phyloP scores from a whole-genome alignment of 2,888 invertebrate genomes.

The Tachina lurida region DNA sequence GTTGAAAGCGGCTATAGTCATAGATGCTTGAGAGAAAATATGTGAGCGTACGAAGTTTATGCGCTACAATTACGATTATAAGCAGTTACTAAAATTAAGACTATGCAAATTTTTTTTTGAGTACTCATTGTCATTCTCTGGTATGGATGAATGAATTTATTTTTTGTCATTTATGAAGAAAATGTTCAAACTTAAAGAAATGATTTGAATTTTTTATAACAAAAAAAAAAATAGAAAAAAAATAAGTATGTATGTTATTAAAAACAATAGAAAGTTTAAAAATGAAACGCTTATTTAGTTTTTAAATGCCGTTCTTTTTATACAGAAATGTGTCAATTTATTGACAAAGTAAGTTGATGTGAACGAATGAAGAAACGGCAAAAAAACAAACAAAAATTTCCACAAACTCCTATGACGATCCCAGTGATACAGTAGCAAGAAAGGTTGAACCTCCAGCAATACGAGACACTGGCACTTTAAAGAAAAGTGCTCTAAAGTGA shows the following conservation, averaged over 20 bases:
- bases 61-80: no score
- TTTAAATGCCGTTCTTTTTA: slow-evolving; percentile 36
- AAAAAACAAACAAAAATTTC: slow-evolving; percentile 25
- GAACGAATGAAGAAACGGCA: slow-evolving; percentile 19
- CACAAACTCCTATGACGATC: slow-evolving; percentile 18
- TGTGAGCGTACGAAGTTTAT: no score
- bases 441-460: slow-evolving; percentile 59
- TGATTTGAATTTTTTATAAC: not conserved
- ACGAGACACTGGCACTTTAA: slow-evolving; percentile 36
- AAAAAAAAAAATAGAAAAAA: not conserved
- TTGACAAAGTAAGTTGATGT: slow-evolving; percentile 46
- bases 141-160: no score
- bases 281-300: slow-evolving; percentile 5
- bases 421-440: slow-evolving; percentile 56
- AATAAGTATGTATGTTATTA: not conserved
- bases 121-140: no score
- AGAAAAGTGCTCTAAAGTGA: slow-evolving; percentile 53
- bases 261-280: slow-evolving; percentile 30
- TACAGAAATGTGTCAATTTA: slow-evolving; percentile 47
- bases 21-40: no score
- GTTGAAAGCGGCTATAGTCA: no score
- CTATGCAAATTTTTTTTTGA: no score
- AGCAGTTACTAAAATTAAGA: no score
- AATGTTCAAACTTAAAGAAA: not conserved
- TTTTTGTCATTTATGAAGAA: not conserved